phyloP scores from a whole-genome alignment of 2,797 vertebrate species.

The Otus scops region DNA sequence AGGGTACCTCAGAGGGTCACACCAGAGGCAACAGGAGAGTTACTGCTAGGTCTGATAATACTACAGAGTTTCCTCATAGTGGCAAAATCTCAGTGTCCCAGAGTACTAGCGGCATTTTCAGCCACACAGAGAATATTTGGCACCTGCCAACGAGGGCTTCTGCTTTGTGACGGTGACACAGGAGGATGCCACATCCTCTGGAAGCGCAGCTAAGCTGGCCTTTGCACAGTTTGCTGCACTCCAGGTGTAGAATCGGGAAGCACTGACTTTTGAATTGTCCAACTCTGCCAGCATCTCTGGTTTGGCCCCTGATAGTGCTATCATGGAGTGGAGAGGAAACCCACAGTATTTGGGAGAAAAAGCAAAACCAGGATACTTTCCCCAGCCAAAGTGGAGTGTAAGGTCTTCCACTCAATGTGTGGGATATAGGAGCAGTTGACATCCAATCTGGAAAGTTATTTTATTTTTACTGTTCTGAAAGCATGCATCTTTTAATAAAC shows the following conservation, averaged over 20 bases:
- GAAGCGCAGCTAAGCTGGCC: neutral
- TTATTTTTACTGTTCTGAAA: neutral
- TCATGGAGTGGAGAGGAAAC: neutral
- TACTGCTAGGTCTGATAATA: neutral
- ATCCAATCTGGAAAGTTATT: neutral
- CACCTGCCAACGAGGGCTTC: fast-evolving
- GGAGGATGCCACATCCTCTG: neutral
- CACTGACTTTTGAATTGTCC: neutral
- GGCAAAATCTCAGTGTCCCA: neutral
- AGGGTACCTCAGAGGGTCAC: neutral
- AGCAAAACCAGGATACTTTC: neutral
- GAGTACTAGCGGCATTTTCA: neutral
- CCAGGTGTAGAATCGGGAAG: neutral
- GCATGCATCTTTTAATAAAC: neutral
- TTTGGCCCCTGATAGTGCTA: neutral
- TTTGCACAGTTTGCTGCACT: neutral
- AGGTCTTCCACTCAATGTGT: neutral
- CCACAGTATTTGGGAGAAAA: neutral
- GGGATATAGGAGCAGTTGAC: neutral
- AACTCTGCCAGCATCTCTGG: neutral
- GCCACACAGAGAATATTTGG: neutral
- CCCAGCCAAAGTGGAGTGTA: neutral
- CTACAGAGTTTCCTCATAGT: neutral
- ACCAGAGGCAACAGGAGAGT: neutral
- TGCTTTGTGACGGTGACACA: neutral